phyloP scores from a whole-genome alignment of 2,113 vertebrate species.

The Circaetus cinerascens region DNA sequence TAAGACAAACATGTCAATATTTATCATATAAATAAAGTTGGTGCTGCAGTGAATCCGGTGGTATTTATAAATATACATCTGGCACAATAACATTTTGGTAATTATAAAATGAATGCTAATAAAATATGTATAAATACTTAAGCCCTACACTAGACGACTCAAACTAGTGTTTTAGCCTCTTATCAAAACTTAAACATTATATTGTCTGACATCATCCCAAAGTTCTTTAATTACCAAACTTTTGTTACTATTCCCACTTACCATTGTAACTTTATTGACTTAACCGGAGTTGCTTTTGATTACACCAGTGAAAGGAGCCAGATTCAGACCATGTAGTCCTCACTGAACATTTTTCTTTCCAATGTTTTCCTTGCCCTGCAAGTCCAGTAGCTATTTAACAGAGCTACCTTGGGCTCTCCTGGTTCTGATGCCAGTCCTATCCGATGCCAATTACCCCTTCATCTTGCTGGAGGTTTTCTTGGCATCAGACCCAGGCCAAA shows the following conservation, averaged over 20 bases:
- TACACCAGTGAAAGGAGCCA: neutral
- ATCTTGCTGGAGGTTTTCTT: neutral
- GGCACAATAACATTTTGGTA: neutral
- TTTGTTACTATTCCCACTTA: neutral
- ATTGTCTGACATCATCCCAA: neutral
- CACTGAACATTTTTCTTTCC: neutral
- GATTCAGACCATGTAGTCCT: neutral
- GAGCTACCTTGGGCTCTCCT: neutral
- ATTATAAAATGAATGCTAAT: conserved; percentile 1
- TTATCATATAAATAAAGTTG: neutral
- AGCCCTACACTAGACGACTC: neutral
- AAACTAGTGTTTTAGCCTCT: neutral
- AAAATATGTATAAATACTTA: conserved; percentile 4
- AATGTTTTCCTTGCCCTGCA: accelerated
- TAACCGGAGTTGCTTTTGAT: neutral
- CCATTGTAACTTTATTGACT: neutral
- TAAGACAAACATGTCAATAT: neutral
- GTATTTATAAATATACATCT: neutral
- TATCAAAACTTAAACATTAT: neutral
- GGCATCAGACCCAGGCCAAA: neutral
- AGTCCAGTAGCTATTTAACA: neutral
- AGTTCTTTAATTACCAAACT: neutral
- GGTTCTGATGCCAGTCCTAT: neutral
- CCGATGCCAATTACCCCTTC: accelerated
- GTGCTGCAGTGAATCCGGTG: neutral